Evolutionary conservation across 35 echinoderm and acorn worm genomes (phyloP).

Genomic region (Lytechinus variegatus): DNA sequence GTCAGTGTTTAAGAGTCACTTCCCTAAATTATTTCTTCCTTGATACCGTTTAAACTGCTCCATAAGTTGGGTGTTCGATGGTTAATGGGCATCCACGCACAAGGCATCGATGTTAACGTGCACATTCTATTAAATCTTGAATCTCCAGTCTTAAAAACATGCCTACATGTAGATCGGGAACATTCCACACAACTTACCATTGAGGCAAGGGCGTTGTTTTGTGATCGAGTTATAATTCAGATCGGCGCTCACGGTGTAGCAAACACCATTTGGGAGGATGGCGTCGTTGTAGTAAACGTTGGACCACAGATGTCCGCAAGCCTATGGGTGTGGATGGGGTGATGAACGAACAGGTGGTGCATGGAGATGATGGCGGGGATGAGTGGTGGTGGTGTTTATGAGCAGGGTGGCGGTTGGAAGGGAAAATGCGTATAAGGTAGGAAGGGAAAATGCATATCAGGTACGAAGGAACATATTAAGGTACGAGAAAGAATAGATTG

Average conservation of each 20-base stretch:
- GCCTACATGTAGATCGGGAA: not conserved
- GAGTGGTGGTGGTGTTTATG: not conserved
- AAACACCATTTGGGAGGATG: constrained; percentile 97
- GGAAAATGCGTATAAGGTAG: not conserved
- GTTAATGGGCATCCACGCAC: too few relatives aligned
- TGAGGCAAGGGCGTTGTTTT: constrained; percentile 84
- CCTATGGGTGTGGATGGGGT: constrained; percentile 57
- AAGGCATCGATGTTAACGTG: not conserved
- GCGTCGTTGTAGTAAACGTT: constrained; percentile 89
- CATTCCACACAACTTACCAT: constrained; percentile 74
- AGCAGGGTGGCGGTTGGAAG: not conserved
- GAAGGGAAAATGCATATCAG: not conserved
- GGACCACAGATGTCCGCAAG: constrained; percentile 92
- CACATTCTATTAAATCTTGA: not conserved
- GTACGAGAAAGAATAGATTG: not conserved
- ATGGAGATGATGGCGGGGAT: not conserved
- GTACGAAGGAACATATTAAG: constrained; percentile 2
- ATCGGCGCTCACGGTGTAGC: constrained; percentile 76
- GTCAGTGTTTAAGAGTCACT: too few relatives aligned
- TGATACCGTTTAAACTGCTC: too few relatives aligned
- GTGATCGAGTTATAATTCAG: constrained; percentile 72
- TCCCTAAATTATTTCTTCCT: too few relatives aligned
- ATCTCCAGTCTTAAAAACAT: not conserved
- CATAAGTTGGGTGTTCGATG: too few relatives aligned
- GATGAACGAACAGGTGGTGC: not conserved